Base-by-base conservation (phyloP, 2,797 vertebrate species). In the Macropodus opercularis region DNA sequence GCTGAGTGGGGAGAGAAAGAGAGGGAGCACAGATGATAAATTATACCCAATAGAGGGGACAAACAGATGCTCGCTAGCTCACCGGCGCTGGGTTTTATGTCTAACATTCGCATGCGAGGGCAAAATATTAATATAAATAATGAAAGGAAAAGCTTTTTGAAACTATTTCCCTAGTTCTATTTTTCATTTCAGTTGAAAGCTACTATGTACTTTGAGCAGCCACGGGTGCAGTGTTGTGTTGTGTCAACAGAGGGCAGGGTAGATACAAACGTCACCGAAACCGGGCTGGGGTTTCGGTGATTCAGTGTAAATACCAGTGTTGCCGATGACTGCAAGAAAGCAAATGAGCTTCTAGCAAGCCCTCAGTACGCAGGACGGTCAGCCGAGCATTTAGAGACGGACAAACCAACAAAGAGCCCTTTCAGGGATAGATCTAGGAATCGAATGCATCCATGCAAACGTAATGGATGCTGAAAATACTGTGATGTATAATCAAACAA, bases 181-280 rank as follows among this genome's bases (percentile, higher is more conserved):
- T n/a, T n/a, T n/a, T n/a, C n/a, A n/a, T n/a, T n/a, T n/a, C n/a
- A n/a, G n/a, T n/a, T n/a, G n/a, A n/a, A n/a, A n/a, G n/a, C n/a
- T 13, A 23, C 60, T 21, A 40, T 19, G n/a, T n/a, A n/a, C n/a
- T 21, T 70, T 76, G 41, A 63, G 39, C 34, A 43, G 44, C 63
- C 67, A 62, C 46, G 32, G 56, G 32, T 85, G 90, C 77, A 89
- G 73, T 87, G 63, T 86, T 72, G 59, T 55, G 71, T 76, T 89
- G 40, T 69, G 81, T 80, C 93, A 92, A 86, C 82, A 91, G 92
- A 90, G 90, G 91, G 91, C 91, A 91, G 82, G 82, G 77, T 66
- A 84, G 83, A 69, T 53, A 74, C 75, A 82, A 86, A 90, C 85
- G 72, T 59, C 83, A 91, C 77, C 86, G 89, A 92, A 91, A 93